phyloP scores from a whole-genome alignment of 2,797 vertebrate species.

The Pseudomugil tenellus region DNA sequence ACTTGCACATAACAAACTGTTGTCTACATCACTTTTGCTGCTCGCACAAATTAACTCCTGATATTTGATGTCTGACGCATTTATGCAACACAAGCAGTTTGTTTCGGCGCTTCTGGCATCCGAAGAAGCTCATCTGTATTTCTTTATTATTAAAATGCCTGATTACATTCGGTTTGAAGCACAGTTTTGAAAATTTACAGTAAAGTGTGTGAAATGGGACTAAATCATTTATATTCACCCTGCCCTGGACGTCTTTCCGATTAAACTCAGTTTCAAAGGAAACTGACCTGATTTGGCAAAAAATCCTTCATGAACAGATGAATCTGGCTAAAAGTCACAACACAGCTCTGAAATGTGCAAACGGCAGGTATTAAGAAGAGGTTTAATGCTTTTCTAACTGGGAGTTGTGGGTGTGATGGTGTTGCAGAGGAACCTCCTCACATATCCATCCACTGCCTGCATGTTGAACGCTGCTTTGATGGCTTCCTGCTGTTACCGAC shows the following conservation, averaged over 20 bases:
- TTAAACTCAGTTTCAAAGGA: constrained; percentile 40
- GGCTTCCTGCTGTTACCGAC: constrained; percentile 29
- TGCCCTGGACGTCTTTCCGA: constrained; percentile 30
- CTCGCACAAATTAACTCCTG: constrained; percentile 35
- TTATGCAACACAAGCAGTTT: constrained; percentile 45
- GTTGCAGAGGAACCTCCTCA: too few species aligned
- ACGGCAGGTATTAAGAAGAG: constrained; percentile 10
- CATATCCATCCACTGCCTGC: background rate
- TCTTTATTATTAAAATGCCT: constrained; percentile 47
- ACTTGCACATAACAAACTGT: background rate
- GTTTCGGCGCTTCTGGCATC: constrained; percentile 3
- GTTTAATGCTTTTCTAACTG: background rate
- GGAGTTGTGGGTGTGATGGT: constrained; percentile 1
- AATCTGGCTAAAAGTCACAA: constrained; percentile 28
- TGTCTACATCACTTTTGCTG: constrained; percentile 23
- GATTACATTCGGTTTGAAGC: constrained; percentile 32
- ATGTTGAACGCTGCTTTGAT: constrained; percentile 17
- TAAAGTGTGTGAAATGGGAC: constrained; percentile 21
- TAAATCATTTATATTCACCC: constrained; percentile 60
- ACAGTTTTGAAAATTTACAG: constrained; percentile 28
- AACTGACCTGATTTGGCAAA: too few species aligned
- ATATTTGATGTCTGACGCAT: constrained; percentile 52
- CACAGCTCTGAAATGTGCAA: constrained; percentile 11
- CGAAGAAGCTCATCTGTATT: constrained; percentile 11
- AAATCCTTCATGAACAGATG: constrained; percentile 47